Percentiles rank a stretch among this genome's conserved stretches.
Conservation (phyloP, 2,113 vertebrate species). For the Mirza zaza region DNA sequence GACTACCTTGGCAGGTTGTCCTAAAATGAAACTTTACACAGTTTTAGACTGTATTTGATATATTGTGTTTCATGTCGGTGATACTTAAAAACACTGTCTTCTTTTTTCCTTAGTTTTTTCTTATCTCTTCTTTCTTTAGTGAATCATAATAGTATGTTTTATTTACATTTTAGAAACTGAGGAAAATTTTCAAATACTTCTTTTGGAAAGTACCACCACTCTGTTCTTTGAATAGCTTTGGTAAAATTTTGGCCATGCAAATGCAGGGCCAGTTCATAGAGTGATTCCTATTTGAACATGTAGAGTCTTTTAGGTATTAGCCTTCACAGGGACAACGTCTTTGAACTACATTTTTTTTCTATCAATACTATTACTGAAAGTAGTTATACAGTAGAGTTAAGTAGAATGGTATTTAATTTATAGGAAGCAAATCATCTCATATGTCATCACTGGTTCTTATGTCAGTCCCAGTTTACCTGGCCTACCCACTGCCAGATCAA, state of each 20-base stretch:
- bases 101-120: not conserved
- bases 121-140: not conserved
- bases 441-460: not conserved
- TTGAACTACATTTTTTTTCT: not conserved
- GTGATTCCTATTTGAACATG: not conserved
- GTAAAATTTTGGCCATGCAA: conserved; percentile 7
- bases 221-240: conserved; percentile 7
- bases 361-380: not conserved
- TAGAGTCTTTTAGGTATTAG: not conserved
- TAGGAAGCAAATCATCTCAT: conserved; percentile 18
- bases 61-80: conserved; percentile 1
- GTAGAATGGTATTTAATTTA: not conserved
- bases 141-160: conserved; percentile 12
- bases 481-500: not conserved
- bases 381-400: not conserved
- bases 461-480: not conserved
- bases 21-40: conserved; percentile 16
- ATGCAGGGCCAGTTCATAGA: not conserved
- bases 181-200: conserved; percentile 46
- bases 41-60: conserved; percentile 2
- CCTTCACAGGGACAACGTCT: not conserved
- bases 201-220: conserved; percentile 40
- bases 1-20: not conserved
- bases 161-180: not conserved
- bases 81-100: not conserved